phyloP scores from a whole-genome alignment of 2,113 vertebrate genomes.

The Cyprinus carpio region DNA sequence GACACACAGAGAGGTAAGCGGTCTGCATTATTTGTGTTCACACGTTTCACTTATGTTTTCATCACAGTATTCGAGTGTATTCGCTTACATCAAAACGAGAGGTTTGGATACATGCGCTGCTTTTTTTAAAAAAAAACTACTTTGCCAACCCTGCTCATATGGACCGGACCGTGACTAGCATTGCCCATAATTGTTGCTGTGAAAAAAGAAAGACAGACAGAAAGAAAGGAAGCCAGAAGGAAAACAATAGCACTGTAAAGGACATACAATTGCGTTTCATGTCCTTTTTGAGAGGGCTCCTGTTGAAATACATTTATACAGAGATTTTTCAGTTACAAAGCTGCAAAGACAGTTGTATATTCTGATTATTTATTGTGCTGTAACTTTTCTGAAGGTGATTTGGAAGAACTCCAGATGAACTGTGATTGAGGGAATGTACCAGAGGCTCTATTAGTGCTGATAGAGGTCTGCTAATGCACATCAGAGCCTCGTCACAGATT shows the following conservation, averaged over 20 bases:
- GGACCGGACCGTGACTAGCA: background rate
- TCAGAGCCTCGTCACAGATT: background rate
- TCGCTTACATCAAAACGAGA: background rate
- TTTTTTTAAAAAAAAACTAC: conserved; percentile 8
- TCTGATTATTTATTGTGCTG: background rate
- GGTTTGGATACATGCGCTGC: background rate
- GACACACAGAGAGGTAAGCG: conserved; percentile 54
- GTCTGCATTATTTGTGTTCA: background rate
- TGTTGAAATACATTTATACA: background rate
- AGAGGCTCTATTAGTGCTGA: background rate
- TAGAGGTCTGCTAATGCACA: background rate
- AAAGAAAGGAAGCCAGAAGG: background rate
- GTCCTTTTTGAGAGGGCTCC: background rate
- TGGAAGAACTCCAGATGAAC: conserved; percentile 3
- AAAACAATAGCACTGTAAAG: background rate
- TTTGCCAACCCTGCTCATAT: background rate
- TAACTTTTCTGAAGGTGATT: conserved; percentile 24
- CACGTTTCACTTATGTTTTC: background rate
- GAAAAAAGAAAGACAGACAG: background rate
- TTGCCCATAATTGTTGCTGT: background rate
- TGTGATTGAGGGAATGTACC: background rate
- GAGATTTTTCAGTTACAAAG: background rate
- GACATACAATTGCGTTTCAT: background rate
- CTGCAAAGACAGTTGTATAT: background rate
- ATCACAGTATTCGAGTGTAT: background rate